Conservation (phyloP, 1,140 invertebrate species). For the Hyphantria cunea region DNA sequence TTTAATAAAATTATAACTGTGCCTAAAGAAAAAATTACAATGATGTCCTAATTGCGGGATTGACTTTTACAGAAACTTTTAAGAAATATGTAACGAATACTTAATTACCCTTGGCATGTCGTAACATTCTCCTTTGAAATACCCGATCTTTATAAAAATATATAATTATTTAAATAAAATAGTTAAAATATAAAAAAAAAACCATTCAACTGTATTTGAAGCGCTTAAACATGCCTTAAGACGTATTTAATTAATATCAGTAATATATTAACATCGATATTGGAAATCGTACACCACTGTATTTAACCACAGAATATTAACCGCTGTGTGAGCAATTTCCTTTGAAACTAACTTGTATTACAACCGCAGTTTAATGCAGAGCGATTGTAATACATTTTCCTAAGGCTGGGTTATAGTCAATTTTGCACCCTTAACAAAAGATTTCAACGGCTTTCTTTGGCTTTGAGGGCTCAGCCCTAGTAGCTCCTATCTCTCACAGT, state of each 20-base stretch:
- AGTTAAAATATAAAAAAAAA: too few species aligned
- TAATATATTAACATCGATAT: neutral
- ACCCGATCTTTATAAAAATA: too few species aligned
- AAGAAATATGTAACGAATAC: too few species aligned
- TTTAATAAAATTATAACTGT: too few species aligned
- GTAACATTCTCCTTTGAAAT: too few species aligned
- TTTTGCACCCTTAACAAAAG: conserved; percentile 5
- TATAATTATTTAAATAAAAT: too few species aligned
- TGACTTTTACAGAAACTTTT: too few species aligned
- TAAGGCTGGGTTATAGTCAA: conserved; percentile 9
- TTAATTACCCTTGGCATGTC: too few species aligned
- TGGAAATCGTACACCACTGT: neutral
- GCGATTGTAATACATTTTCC: conserved; percentile 6
- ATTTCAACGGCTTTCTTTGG: conserved; percentile 16
- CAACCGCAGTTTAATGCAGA: neutral
- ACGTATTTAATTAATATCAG: neutral
- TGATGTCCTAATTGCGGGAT: too few species aligned
- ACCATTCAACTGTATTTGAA: neutral
- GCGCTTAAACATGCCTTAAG: neutral
- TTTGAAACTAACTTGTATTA: neutral
- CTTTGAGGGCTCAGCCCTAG: conserved; percentile 2
- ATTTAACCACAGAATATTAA: too few species aligned
- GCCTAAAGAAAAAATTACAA: too few species aligned
- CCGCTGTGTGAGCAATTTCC: too few species aligned
- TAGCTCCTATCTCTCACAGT: neutral